A percentile compares a stretch with the other conserved stretches of the same genome.
Conservation (phyloP, 1,140 invertebrate genomes). For the Micrasema minimum region DNA sequence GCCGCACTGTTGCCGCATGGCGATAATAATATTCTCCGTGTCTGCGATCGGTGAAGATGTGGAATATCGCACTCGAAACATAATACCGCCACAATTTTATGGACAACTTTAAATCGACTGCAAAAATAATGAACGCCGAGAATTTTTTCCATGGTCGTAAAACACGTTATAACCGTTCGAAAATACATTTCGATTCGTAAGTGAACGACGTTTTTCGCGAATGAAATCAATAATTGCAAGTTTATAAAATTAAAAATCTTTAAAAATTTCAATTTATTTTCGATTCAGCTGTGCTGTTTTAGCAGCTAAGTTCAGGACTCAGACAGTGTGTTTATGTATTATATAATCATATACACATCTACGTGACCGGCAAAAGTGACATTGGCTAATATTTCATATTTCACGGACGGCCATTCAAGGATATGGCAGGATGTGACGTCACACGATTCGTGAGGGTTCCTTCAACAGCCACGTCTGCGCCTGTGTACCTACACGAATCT, state of each 20-base stretch:
- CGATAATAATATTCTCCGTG: constrained; percentile 36
- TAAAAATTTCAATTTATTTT: too few relatives aligned
- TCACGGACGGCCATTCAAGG: constrained; percentile 41
- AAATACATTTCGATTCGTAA: too few relatives aligned
- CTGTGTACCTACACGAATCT: neutral
- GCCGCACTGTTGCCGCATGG: constrained; percentile 23
- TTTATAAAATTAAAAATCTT: too few relatives aligned
- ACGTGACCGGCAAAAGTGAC: constrained; percentile 46
- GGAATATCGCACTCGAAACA: constrained; percentile 23
- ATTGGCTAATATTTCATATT: constrained; percentile 46
- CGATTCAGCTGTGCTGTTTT: neutral
- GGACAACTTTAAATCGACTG: too few relatives aligned
- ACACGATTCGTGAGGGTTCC: constrained; percentile 2
- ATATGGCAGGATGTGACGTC: constrained; percentile 41
- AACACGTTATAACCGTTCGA: too few relatives aligned
- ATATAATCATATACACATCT: neutral
- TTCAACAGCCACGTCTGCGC: neutral
- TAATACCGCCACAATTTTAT: constrained; percentile 9
- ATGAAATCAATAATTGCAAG: too few relatives aligned
- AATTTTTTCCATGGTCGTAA: too few relatives aligned
- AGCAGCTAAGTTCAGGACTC: neutral
- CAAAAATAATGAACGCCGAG: too few relatives aligned
- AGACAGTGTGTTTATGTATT: neutral
- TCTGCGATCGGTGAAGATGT: constrained; percentile 20
- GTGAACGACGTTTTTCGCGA: too few relatives aligned